phyloP scores from a whole-genome alignment of 1,140 invertebrate genomes.

The Brachionus calyciflorus region DNA sequence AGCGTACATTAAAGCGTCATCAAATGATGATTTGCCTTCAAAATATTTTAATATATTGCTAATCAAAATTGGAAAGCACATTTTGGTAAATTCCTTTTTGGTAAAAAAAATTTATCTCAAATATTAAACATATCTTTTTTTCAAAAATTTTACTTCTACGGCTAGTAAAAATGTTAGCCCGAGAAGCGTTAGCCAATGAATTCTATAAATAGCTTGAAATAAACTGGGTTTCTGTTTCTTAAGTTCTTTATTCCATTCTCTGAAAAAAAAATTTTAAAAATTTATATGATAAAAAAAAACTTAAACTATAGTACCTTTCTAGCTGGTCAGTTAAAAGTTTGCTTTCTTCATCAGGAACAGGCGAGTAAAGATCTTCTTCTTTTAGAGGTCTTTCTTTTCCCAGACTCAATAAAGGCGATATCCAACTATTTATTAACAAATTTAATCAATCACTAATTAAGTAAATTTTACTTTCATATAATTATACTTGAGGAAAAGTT shows the following conservation, averaged over 20 bases:
- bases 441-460: too few species aligned
- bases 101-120: neutral
- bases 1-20: conserved; percentile 4
- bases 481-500: conserved; percentile 32
- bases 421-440: neutral
- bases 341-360: neutral
- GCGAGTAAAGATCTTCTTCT: conserved; percentile 13
- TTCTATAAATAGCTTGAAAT: neutral
- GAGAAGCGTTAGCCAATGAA: neutral
- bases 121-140: neutral
- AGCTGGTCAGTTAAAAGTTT: conserved; percentile 15
- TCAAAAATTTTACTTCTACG: conserved; percentile 2
- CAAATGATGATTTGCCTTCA: neutral
- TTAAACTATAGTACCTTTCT: conserved; percentile 20
- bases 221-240: conserved; percentile 32
- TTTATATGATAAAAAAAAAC: neutral
- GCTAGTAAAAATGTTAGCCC: neutral
- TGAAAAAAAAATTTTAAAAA: neutral
- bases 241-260: conserved; percentile 45
- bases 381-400: conserved; percentile 28
- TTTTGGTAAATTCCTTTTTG: conserved; percentile 36
- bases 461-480: too few species aligned
- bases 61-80: conserved; percentile 22
- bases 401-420: conserved; percentile 7
- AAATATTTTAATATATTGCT: conserved; percentile 40